A percentile compares a stretch with the other conserved stretches of the same genome.
Evolutionary conservation across 2,113 vertebrate species (phyloP).

Genomic region (Synodontis membranacea): DNA sequence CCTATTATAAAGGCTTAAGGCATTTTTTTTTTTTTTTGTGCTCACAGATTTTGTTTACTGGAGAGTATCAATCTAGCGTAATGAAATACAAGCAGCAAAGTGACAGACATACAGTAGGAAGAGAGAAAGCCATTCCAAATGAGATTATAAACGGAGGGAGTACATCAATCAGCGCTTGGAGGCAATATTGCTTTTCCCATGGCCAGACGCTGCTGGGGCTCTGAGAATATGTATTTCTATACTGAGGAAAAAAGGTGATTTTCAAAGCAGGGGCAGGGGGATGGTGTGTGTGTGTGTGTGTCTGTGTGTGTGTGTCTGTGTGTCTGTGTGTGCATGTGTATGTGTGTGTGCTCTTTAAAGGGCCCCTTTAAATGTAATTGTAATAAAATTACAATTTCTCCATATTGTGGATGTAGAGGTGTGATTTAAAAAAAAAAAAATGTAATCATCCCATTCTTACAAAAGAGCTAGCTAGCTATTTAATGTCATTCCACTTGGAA

Average conservation of each 20-base stretch:
- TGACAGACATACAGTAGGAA: constrained; percentile 60
- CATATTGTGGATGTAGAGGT: neutral
- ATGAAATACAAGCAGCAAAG: constrained; percentile 50
- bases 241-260: constrained; percentile 50
- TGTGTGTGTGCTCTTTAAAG: constrained; percentile 22
- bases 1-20: constrained; percentile 54
- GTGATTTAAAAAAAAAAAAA: neutral
- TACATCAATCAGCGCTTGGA: constrained; percentile 70
- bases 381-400: constrained; percentile 6
- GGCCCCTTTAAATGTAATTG: neutral
- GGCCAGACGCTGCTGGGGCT: constrained; percentile 44
- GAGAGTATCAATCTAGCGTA: constrained; percentile 47
- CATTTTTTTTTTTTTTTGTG: constrained; percentile 36
- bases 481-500: neutral
- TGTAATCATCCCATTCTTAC: neutral
- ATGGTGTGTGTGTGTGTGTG: constrained; percentile 1
- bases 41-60: constrained; percentile 48
- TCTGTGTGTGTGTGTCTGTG: constrained; percentile 22
- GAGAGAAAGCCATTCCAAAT: constrained; percentile 76
- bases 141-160: constrained; percentile 71
- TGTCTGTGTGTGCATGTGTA: neutral
- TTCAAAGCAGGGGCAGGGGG: constrained; percentile 24
- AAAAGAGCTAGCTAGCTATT: neutral
- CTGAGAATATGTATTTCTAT: constrained; percentile 58
- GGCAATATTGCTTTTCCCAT: constrained; percentile 68